Base-by-base conservation (phyloP, 2,113 vertebrate genomes). In the Romanogobio albipinnatus region DNA sequence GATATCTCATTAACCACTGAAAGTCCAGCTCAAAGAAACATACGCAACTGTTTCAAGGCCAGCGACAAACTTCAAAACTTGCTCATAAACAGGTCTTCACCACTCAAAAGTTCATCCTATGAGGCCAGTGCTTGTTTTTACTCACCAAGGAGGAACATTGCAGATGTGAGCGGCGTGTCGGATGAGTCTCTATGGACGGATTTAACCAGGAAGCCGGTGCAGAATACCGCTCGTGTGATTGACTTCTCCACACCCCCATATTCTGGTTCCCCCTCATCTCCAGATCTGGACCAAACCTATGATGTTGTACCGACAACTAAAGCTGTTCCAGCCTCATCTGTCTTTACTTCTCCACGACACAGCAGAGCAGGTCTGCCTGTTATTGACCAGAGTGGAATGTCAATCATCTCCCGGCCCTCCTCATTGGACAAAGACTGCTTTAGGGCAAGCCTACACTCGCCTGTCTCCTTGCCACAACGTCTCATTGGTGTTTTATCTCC, bases 191-290 rank as follows among this genome's bases (percentile, higher is more conserved):
- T 61, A 36, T 51, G 43, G 22, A 89, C 56, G 76, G 51, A 61
- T 15, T 59, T 11, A 1, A 33, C 9, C 39, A 87, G 11, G 33
- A 76, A 71, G 79, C 39, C 58, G 1, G 26, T 24, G 4, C 76
- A 62, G 13, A 24, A 26, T 14, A 76, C 85, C 0, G 7, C 89
- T 14, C 47, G 83, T 4, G 87, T 88, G 4, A 89, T 93, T 81
- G 89, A 93, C 36, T 59, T 90, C 3, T 53, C 86, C 5, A 84
- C 84, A 8, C 64, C 76, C 9, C 78, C 82, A 5, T 64, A 86
- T 22, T 90, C 90, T 45, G 22, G 13, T 33, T 71, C 9, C 1
- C 26, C 47, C 9, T 66, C 84, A 33, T 13, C 56, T 24, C 53
- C 33, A 47, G 81, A 81, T 82, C 59, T 43, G 11, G 71, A n/a